Percentiles rank a stretch among this genome's conserved stretches.
These are phyloP conservation scores for Taphrorychus bicolor DNA, from an alignment of 2,888 invertebrate genomes.

Conservation along the genomic window DNA sequence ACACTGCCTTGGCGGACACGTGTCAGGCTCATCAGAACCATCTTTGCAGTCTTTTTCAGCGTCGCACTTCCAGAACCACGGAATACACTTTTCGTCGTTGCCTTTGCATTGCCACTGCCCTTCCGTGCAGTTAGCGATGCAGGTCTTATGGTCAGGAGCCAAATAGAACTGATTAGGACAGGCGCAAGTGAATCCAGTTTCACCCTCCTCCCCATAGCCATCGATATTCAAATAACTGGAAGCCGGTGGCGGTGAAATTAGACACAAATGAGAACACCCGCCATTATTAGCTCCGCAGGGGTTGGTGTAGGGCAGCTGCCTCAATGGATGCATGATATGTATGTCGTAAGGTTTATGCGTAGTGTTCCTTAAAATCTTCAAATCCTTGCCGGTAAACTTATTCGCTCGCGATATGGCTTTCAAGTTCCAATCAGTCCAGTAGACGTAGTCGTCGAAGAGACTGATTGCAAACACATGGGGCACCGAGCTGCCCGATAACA, in stretches of 20 bases:
- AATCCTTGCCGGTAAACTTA: conserved; percentile 85
- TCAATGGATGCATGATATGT: conserved; percentile 87
- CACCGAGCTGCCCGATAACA: conserved; percentile 79
- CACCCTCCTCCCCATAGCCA: conserved; percentile 81
- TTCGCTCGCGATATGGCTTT: conserved; percentile 91
- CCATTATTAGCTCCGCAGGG: conserved; percentile 94
- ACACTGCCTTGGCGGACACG: conserved; percentile 86
- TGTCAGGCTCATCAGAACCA: conserved; percentile 86
- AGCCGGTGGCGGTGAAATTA: conserved; percentile 83
- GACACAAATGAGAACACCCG: conserved; percentile 94
- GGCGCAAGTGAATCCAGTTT: conserved; percentile 78
- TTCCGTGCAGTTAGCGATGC: conserved; percentile 92
- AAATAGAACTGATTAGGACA: conserved; percentile 96
- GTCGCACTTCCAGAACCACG: conserved; percentile 87
- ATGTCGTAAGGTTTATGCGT: conserved; percentile 96
- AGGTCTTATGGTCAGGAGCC: conserved; percentile 81
- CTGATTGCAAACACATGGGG: conserved; percentile 96
- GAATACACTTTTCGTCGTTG: conserved; percentile 74
- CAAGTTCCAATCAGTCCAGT: conserved; percentile 99
- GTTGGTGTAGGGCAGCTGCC: conserved; percentile 88
- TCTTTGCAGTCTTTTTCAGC: conserved; percentile 93
- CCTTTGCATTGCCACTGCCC: conserved; percentile 83
- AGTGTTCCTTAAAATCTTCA: conserved; percentile 81
- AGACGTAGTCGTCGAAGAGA: conserved; percentile 91
- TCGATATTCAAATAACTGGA: conserved; percentile 80